Evolutionary conservation across 2,888 invertebrate species (phyloP).

Genomic region (Trissoscelio sp.): DNA sequence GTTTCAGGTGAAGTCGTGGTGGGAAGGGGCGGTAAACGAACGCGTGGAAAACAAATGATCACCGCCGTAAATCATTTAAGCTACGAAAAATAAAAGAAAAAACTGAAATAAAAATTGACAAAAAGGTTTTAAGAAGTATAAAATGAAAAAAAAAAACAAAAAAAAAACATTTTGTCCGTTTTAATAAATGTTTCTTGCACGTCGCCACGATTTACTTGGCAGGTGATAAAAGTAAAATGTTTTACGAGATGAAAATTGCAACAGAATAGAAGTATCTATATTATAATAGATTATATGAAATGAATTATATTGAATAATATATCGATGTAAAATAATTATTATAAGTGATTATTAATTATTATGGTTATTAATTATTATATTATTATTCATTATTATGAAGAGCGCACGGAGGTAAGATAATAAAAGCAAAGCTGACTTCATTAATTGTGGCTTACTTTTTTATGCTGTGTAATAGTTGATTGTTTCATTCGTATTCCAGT

Average conservation of each 20-base stretch:
- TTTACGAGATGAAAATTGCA: constrained; percentile 76
- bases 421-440: constrained; percentile 66
- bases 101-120: constrained; percentile 14
- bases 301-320: constrained; percentile 83
- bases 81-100: constrained; percentile 17
- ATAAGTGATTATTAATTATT: constrained; percentile 80
- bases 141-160: not conserved
- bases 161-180: constrained; percentile 67
- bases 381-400: constrained; percentile 70
- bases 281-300: constrained; percentile 82
- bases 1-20: constrained; percentile 59
- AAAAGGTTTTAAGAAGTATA: constrained; percentile 24
- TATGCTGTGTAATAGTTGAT: constrained; percentile 1
- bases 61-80: constrained; percentile 48
- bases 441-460: constrained; percentile 31
- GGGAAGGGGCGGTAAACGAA: constrained; percentile 21
- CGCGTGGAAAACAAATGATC: constrained; percentile 37
- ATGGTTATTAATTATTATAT: constrained; percentile 74
- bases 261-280: constrained; percentile 80
- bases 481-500: not conserved
- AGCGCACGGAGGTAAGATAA: constrained; percentile 67
- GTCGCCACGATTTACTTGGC: constrained; percentile 78
- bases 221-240: constrained; percentile 79
- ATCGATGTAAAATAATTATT: constrained; percentile 82
- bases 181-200: constrained; percentile 77